Percentiles rank a stretch among this genome's conserved stretches.
These are phyloP conservation scores for Microctonus aethiopoides DNA, from an alignment of 2,888 invertebrate species.

Conservation along the genomic window DNA sequence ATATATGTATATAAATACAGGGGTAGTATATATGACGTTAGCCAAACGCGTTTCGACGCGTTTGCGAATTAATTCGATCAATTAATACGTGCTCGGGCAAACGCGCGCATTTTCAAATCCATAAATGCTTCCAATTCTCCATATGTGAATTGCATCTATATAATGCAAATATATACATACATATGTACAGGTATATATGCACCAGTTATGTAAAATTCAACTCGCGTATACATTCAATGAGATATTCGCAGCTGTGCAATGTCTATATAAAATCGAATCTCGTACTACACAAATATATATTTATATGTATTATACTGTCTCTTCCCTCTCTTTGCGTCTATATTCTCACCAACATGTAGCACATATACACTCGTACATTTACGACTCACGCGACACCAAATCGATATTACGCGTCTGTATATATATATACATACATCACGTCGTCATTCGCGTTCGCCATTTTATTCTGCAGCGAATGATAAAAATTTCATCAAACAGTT, in stretches of 20 bases:
- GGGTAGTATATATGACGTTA: neutral
- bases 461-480: constrained; percentile 16
- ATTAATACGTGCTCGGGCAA: constrained; percentile 56
- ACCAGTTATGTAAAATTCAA: constrained; percentile 18
- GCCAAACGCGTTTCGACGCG: constrained; percentile 17
- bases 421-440: constrained; percentile 2
- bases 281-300: constrained; percentile 1
- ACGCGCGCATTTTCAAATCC: constrained; percentile 31
- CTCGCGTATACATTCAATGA: constrained; percentile 29
- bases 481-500: neutral
- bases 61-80: constrained; percentile 57
- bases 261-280: constrained; percentile 5
- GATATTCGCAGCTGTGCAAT: constrained; percentile 31
- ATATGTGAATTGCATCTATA: constrained; percentile 19
- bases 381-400: neutral
- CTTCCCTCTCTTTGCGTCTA: constrained; percentile 25
- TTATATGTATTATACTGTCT: constrained; percentile 23
- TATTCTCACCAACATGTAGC: neutral
- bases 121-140: constrained; percentile 7
- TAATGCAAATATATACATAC: constrained; percentile 24
- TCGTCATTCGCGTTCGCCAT: constrained; percentile 21
- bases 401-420: neutral
- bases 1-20: constrained; percentile 1
- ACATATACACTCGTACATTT: constrained; percentile 2
- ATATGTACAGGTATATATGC: constrained; percentile 33